phyloP scores from a whole-genome alignment of 2,888 invertebrate species.

The Drosophila ochracea region DNA sequence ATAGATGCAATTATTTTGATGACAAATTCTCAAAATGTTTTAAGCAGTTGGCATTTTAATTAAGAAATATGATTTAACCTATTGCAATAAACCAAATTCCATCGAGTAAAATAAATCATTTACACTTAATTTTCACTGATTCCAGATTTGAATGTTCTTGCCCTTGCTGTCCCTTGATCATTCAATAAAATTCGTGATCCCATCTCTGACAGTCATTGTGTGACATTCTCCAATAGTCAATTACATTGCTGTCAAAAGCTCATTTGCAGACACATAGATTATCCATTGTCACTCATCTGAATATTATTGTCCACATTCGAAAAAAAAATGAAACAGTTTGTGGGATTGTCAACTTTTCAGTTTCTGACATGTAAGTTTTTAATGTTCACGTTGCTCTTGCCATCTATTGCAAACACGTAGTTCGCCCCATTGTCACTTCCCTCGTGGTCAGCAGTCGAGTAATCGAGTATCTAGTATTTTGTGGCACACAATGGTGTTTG shows the following conservation, averaged over 20 bases:
- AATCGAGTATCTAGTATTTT: slow-evolving; percentile 5
- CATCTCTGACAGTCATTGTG: not conserved
- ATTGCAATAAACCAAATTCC: slow-evolving; percentile 15
- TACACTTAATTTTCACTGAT: not conserved
- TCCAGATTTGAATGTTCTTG: not conserved
- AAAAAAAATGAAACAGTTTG: not conserved
- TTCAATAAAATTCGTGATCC: not conserved
- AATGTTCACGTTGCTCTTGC: slow-evolving; percentile 7
- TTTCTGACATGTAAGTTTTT: slow-evolving; percentile 11
- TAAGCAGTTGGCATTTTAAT: slow-evolving; percentile 49
- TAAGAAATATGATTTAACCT: slow-evolving; percentile 49
- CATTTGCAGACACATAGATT: slow-evolving; percentile 2
- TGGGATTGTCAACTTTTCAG: slow-evolving; percentile 13
- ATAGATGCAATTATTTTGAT: slow-evolving; percentile 69
- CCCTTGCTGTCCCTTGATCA: slow-evolving; percentile 1
- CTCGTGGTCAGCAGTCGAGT: slow-evolving; percentile 12
- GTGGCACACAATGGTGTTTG: slow-evolving; percentile 9
- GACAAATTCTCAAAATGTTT: slow-evolving; percentile 47
- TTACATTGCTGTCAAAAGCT: slow-evolving; percentile 9
- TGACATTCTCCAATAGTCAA: slow-evolving; percentile 7
- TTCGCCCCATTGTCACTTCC: slow-evolving; percentile 24
- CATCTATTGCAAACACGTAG: slow-evolving; percentile 17
- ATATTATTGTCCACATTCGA: not conserved
- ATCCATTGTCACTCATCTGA: slow-evolving; percentile 6
- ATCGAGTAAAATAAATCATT: not conserved